Evolutionary conservation across 2,888 invertebrate species (phyloP), one percentile per base, ranked within the genome.

Genomic region (Trypoxylon attenuatum): DNA sequence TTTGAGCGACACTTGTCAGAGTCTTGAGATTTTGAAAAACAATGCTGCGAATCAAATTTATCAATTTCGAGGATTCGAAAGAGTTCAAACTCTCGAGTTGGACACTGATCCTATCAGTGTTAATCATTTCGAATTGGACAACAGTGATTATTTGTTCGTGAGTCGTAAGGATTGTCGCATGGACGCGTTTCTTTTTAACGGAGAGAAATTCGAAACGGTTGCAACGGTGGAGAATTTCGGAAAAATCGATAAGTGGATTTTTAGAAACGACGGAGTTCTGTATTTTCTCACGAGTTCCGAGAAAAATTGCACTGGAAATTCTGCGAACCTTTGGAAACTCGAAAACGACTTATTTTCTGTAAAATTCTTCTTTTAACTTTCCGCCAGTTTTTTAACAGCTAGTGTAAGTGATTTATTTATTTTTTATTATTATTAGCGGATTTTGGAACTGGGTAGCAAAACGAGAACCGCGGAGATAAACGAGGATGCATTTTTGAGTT

Each of bases 1-100:
- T 33, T 21, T 75, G 19, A 27, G 47, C 1, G 69, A 60, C n/a
- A 39, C 70, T 1, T 82, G 81, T 21, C 38, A 69, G 3, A 72
- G 79, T 38, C 38, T 80, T 1, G 51, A 18, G 1, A 6, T 15
- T 2, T 43, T 82, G 18, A 67, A 72, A 51, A 47, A 16, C 3
- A 43, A 19, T 0, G 80, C 86, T 0, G 79, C 86, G 49, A 82
- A 84, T 3, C 88, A 88, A 79, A 82, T 88, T 21, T 88, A 88
- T 74, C 85, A 86, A 66, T 87, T 90, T 47, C 88, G 89, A 75
- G 88, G 89, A 69, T 87, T 91, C 42, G 89, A 89, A 39, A 82
- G 86, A 49, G 60, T 86, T 1, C 87, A 87, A 72, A 59, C 74
- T 1, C 59, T 88, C 1, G 64, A 83, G 25, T 85, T 84, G 27